A percentile compares a stretch with the other conserved stretches of the same genome.
Conservation (phyloP, 2,888 invertebrate genomes). For the Chouioia cunea region DNA sequence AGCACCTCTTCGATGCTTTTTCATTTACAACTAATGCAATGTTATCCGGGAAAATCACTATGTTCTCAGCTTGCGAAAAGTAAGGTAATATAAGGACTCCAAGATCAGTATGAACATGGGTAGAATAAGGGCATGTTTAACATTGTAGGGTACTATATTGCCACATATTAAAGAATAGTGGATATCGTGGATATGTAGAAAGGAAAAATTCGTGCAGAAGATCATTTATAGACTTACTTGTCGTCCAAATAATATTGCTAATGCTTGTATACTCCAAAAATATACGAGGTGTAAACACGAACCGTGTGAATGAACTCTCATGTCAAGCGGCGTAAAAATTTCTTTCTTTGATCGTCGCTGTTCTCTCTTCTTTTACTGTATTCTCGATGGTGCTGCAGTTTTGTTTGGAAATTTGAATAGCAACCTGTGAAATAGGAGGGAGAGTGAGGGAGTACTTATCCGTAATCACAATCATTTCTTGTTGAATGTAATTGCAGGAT, state of each 20-base stretch:
- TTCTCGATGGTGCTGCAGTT: neutral
- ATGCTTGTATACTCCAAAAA: constrained; percentile 45
- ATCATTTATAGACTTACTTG: constrained; percentile 32
- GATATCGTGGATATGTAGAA: too few relatives aligned
- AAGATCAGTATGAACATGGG: too few relatives aligned
- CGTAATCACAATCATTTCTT: constrained; percentile 38
- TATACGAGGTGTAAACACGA: constrained; percentile 54
- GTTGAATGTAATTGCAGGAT: constrained; percentile 36
- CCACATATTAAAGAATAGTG: too few relatives aligned
- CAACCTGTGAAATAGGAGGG: neutral
- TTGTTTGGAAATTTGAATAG: constrained; percentile 32
- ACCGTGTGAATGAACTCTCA: constrained; percentile 50
- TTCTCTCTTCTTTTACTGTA: constrained; percentile 7
- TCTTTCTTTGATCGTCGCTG: constrained; percentile 16
- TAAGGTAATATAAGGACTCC: too few relatives aligned
- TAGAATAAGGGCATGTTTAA: too few relatives aligned
- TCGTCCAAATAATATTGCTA: neutral
- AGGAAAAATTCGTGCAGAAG: neutral
- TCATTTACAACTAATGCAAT: too few relatives aligned
- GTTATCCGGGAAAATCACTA: too few relatives aligned
- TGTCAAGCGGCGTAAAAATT: constrained; percentile 49
- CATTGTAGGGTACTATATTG: too few relatives aligned
- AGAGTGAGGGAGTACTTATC: constrained; percentile 25
- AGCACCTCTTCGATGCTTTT: too few relatives aligned
- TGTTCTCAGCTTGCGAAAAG: too few relatives aligned